These are phyloP conservation scores for Nemurella pictetii DNA, from an alignment of 2,888 invertebrate genomes.

Conservation along the genomic window DNA sequence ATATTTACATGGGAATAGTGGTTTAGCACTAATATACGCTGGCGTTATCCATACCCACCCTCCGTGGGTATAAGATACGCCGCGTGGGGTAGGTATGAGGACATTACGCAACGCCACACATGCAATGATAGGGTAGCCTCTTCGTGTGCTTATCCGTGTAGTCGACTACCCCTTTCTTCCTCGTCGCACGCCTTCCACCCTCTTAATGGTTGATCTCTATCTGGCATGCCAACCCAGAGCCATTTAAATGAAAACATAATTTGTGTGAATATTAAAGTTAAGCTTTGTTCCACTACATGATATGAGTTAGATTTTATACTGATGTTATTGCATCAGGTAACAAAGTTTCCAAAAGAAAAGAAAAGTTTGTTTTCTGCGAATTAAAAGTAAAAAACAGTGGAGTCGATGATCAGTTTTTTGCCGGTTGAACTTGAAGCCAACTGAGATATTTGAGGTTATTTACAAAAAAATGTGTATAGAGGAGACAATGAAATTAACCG, in stretches of 20 bases:
- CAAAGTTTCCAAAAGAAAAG: not conserved
- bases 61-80: not conserved
- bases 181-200: not conserved
- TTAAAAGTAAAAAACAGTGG: too few species aligned
- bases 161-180: slow-evolving; percentile 3
- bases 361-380: too few species aligned
- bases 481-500: not conserved
- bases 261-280: slow-evolving; percentile 33
- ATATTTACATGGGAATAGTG: not conserved
- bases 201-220: slow-evolving; percentile 35
- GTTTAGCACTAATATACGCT: not conserved
- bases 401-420: not conserved
- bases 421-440: not conserved
- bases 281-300: slow-evolving; percentile 38
- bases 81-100: not conserved
- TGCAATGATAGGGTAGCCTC: slow-evolving; percentile 19
- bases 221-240: slow-evolving; percentile 33
- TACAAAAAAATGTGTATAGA: not conserved
- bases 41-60: not conserved
- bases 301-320: not conserved
- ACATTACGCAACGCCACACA: not conserved
- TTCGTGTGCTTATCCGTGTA: not conserved
- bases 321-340: not conserved
- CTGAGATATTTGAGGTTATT: not conserved
- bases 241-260: slow-evolving; percentile 43